phyloP scores from a whole-genome alignment of 2,888 invertebrate species.

The Alsophila aescularia region DNA sequence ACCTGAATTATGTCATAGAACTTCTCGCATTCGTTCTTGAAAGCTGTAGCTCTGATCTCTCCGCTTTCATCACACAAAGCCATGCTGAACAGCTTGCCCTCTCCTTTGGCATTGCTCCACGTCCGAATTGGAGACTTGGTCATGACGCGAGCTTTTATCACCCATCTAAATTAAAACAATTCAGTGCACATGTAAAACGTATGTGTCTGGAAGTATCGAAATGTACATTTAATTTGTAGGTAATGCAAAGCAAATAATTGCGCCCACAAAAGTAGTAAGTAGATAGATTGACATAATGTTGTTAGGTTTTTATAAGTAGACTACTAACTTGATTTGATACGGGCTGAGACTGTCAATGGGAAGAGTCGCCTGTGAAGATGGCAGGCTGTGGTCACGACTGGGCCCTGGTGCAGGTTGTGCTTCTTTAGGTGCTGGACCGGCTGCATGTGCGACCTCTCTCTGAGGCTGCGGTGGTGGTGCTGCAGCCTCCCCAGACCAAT shows the following conservation, averaged over 20 bases:
- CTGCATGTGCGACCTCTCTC: no score
- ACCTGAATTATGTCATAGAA: conserved; percentile 95
- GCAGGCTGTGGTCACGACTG: conserved; percentile 67
- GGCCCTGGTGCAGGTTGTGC: conserved; percentile 50
- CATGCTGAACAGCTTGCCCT: conserved; percentile 96
- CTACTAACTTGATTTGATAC: conserved; percentile 94
- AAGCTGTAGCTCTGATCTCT: conserved; percentile 96
- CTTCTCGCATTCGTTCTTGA: conserved; percentile 94
- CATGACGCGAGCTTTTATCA: conserved; percentile 94
- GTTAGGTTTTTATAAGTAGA: no score
- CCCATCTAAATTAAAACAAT: conserved; percentile 87
- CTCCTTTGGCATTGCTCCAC: conserved; percentile 96
- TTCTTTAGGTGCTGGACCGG: conserved; percentile 42
- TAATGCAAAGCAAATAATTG: no score
- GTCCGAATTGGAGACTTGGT: conserved; percentile 91
- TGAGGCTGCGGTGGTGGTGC: conserved; percentile 50
- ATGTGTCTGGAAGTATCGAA: no score
- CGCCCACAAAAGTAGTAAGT: no score
- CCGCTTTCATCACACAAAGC: conserved; percentile 97
- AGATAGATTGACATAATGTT: no score
- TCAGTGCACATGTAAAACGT: no score
- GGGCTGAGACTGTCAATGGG: conserved; percentile 95
- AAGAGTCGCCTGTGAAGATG: conserved; percentile 84
- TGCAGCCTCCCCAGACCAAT: conserved; percentile 79
- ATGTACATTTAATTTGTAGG: no score